Percentiles rank a stretch among this genome's conserved stretches.
phyloP scores from a whole-genome alignment of 2,797 vertebrate genomes.

The Enteromius unitaeniatus region DNA sequence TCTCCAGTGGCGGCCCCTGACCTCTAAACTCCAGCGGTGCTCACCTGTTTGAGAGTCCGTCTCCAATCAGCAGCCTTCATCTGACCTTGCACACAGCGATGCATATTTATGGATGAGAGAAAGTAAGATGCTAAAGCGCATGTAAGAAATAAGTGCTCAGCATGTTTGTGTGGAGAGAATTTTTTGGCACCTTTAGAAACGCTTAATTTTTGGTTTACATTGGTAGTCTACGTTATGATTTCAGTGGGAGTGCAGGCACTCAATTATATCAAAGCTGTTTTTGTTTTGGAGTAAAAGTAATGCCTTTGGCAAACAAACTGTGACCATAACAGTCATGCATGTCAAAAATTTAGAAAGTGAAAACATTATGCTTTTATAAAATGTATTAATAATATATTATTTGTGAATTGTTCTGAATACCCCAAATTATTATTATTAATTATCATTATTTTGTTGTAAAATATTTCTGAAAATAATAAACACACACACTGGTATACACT shows the following conservation, averaged over 20 bases:
- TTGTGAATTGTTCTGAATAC: neutral
- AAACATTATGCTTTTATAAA: neutral
- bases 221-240: neutral
- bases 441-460: neutral
- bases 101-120: conserved; percentile 64
- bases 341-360: neutral
- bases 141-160: neutral
- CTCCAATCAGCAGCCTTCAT: conserved; percentile 42
- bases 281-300: neutral
- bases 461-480: neutral
- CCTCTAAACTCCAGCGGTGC: conserved; percentile 11
- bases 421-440: neutral
- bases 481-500: neutral
- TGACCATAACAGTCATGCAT: neutral
- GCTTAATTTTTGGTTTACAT: neutral
- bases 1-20: conserved; percentile 24
- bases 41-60: conserved; percentile 44
- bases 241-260: neutral
- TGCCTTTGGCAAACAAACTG: neutral
- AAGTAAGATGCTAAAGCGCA: neutral
- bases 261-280: conserved; percentile 6
- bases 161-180: neutral
- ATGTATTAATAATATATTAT: neutral
- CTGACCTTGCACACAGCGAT: conserved; percentile 40
- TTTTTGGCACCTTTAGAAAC: neutral